phyloP scores from a whole-genome alignment of 1,140 invertebrate species.

The Drosophila arizonae region DNA sequence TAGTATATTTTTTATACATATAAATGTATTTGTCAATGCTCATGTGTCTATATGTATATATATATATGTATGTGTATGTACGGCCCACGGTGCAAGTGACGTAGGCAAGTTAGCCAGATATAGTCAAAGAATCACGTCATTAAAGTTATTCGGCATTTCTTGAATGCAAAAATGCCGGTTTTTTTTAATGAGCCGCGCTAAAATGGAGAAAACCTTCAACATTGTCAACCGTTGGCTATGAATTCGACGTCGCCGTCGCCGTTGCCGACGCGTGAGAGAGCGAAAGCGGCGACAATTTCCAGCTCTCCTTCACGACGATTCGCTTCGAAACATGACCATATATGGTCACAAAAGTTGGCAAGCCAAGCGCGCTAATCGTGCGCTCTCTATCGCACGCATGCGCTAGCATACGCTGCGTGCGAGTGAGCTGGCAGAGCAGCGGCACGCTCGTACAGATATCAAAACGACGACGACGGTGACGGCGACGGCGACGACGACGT shows the following conservation, averaged over 20 bases:
- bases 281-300: slow-evolving; percentile 59
- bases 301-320: slow-evolving; percentile 50
- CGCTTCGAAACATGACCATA: slow-evolving; percentile 82
- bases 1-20: background rate
- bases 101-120: slow-evolving; percentile 56
- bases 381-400: slow-evolving; percentile 65
- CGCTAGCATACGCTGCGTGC: slow-evolving; percentile 35
- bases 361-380: slow-evolving; percentile 47
- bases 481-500: slow-evolving; percentile 46
- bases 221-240: slow-evolving; percentile 29
- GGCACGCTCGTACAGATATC: slow-evolving; percentile 22
- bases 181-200: slow-evolving; percentile 55
- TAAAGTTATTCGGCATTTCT: slow-evolving; percentile 48
- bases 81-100: slow-evolving; percentile 50
- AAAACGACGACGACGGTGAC: slow-evolving; percentile 7
- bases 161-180: slow-evolving; percentile 60
- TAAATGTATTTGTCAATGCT: background rate
- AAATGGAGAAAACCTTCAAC: slow-evolving; percentile 71
- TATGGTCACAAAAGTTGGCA: slow-evolving; percentile 82
- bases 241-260: slow-evolving; percentile 4
- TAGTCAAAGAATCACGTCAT: slow-evolving; percentile 61
- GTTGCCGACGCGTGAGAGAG: slow-evolving; percentile 46
- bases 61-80: slow-evolving; percentile 1
- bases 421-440: slow-evolving; percentile 31
- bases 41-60: background rate